Evolutionary conservation across 2,888 invertebrate genomes (phyloP).

Genomic region (Mesorhabditis belari): DNA sequence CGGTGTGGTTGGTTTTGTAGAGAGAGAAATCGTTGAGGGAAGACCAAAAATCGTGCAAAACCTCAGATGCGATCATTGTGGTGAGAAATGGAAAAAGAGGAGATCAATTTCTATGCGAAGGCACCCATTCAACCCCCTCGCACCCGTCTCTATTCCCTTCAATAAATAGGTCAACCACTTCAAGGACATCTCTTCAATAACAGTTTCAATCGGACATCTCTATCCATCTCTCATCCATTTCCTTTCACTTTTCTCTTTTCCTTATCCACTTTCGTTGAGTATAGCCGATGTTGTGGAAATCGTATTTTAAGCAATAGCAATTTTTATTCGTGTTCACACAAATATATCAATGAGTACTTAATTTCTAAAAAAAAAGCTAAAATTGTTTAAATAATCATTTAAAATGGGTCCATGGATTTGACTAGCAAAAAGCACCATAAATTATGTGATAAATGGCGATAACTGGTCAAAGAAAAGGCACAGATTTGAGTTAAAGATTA

Average conservation of each 20-base stretch:
- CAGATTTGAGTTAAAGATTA: no score
- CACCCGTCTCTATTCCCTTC: not conserved
- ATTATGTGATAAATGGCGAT: no score
- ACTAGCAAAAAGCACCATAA: no score
- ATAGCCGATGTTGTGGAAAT: not conserved
- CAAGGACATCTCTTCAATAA: not conserved
- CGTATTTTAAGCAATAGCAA: no score
- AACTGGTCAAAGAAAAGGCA: no score
- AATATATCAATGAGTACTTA: no score
- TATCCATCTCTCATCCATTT: not conserved
- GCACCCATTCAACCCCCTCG: no score
- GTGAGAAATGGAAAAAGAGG: not conserved
- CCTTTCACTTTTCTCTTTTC: not conserved
- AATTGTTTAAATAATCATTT: no score
- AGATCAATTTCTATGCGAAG: not conserved
- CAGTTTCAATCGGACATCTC: not conserved
- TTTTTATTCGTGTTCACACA: no score
- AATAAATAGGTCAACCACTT: not conserved
- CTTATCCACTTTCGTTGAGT: not conserved
- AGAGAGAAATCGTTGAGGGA: conserved; percentile 42
- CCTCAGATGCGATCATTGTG: no score
- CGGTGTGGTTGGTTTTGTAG: conserved; percentile 26
- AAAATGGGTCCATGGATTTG: no score
- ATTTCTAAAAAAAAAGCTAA: no score
- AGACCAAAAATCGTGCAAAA: conserved; percentile 11